Evolutionary conservation across 2,113 vertebrate species (phyloP).

Genomic region (Proterorhinus semilunaris): DNA sequence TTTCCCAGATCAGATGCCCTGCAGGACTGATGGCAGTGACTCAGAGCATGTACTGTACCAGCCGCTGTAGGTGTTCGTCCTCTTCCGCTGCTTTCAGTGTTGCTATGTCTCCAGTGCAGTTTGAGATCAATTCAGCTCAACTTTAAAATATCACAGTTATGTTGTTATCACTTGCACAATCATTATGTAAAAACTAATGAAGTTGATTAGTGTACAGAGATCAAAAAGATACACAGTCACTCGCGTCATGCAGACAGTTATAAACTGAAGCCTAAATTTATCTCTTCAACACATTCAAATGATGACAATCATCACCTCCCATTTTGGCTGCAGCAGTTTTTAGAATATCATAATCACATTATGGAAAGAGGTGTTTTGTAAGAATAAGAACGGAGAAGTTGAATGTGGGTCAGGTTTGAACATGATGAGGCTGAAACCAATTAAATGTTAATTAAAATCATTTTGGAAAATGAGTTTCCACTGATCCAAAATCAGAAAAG

Average conservation of each 20-base stretch:
- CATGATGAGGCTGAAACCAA: neutral
- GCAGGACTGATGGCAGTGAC: constrained; percentile 20
- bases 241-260: neutral
- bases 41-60: constrained; percentile 23
- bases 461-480: neutral
- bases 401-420: neutral
- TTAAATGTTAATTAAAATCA: neutral
- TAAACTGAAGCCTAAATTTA: neutral
- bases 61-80: constrained; percentile 7
- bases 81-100: constrained; percentile 33
- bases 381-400: neutral
- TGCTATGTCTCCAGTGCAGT: neutral
- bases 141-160: no score
- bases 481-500: neutral
- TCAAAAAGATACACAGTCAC: neutral
- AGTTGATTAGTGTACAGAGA: no score
- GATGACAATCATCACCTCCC: neutral
- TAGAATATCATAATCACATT: neutral
- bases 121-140: no score
- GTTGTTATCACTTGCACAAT: no score
- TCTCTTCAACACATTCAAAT: neutral
- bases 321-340: neutral
- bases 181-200: no score
- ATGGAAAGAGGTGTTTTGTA: neutral
- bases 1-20: constrained; percentile 2